A percentile compares a stretch with the other conserved stretches of the same genome.
phyloP scores from a whole-genome alignment of 2,113 vertebrate species.

The Toxotes chatareus region DNA sequence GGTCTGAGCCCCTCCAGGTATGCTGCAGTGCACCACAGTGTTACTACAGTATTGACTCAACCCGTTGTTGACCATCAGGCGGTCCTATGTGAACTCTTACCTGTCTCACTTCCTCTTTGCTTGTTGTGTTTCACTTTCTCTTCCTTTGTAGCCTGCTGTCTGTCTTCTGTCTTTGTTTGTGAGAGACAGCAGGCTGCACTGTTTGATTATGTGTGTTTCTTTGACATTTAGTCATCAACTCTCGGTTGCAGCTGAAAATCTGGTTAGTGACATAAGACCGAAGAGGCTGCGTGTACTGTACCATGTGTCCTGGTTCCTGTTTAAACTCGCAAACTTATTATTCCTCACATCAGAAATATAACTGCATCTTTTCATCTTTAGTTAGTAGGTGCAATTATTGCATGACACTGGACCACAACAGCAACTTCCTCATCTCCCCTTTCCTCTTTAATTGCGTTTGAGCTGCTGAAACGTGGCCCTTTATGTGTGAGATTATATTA shows the following conservation, averaged over 20 bases:
- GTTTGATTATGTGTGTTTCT: constrained; percentile 14
- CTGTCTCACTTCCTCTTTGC: constrained; percentile 30
- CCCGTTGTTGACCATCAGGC: constrained; percentile 42
- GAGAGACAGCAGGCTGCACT: neutral
- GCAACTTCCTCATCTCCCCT: neutral
- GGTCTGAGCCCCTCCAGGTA: constrained; percentile 73
- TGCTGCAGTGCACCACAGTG: constrained; percentile 71
- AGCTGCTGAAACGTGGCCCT: neutral
- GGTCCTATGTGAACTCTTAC: constrained; percentile 39
- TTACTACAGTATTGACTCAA: constrained; percentile 68
- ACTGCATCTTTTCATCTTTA: constrained; percentile 1
- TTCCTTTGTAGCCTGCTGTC: neutral
- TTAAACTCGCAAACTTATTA: constrained; percentile 10
- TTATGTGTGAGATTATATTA: constrained; percentile 34
- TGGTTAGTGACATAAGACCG: constrained; percentile 25
- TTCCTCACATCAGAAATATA: constrained; percentile 22
- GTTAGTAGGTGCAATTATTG: constrained; percentile 25
- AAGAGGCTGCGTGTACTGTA: neutral
- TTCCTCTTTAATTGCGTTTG: constrained; percentile 33
- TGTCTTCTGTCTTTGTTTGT: neutral
- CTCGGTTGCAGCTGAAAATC: constrained; percentile 37
- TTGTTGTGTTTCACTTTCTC: constrained; percentile 42
- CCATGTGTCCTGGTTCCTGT: neutral
- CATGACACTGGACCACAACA: constrained; percentile 2
- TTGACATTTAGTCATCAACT: constrained; percentile 47